Conservation (phyloP, 2,888 invertebrate genomes). For the Chymomyza amoena region DNA sequence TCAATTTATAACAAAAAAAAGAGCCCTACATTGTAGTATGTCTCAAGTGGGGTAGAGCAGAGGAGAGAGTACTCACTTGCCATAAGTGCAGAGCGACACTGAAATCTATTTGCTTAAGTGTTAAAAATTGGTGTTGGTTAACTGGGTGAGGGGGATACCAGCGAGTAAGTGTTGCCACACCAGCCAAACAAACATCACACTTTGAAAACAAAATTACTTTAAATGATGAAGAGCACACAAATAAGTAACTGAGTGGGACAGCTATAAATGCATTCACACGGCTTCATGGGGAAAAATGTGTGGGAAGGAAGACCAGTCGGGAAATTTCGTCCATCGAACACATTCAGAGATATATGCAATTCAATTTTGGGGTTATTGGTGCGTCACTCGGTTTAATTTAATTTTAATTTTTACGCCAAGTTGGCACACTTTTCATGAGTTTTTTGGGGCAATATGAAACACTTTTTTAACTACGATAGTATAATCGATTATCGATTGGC, state of each 20-base stretch:
- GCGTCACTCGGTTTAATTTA: too few species aligned
- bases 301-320: background rate
- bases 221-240: background rate
- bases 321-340: too few species aligned
- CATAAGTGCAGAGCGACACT: constrained; percentile 55
- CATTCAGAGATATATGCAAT: too few species aligned
- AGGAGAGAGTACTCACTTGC: background rate
- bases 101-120: constrained; percentile 69
- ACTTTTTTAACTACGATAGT: too few species aligned
- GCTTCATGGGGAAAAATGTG: background rate
- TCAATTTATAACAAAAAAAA: constrained; percentile 54
- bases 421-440: too few species aligned
- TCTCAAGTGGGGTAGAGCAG: background rate
- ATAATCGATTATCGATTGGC: too few species aligned
- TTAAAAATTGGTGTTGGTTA: constrained; percentile 38
- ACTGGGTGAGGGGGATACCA: too few species aligned
- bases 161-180: background rate
- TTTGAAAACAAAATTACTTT: background rate
- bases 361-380: too few species aligned
- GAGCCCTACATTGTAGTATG: constrained; percentile 1
- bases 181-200: background rate
- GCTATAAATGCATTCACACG: background rate
- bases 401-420: too few species aligned
- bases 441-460: too few species aligned
- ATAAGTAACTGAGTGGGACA: background rate